Evolutionary conservation across 2,888 invertebrate species (phyloP).

Genomic region (Torymus texanus): DNA sequence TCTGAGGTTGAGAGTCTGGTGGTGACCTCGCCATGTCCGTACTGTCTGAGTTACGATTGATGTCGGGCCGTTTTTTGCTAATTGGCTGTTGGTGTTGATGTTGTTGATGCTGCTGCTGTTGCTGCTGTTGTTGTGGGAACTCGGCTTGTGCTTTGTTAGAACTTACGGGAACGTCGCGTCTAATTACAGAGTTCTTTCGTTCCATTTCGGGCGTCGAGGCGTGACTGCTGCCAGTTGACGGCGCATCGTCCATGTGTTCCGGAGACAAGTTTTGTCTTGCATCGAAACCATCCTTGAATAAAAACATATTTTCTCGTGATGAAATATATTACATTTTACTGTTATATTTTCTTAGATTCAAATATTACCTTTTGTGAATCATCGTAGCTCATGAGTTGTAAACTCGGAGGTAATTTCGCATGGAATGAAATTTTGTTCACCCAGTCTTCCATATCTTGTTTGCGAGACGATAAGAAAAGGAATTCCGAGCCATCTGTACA

Average conservation of each 20-base stretch:
- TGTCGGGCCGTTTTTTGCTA: conserved; percentile 60
- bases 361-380: conserved; percentile 78
- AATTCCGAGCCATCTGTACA: conserved; percentile 95
- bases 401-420: conserved; percentile 91
- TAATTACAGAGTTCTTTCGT: conserved; percentile 73
- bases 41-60: conserved; percentile 62
- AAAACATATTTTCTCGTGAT: background rate
- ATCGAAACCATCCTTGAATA: conserved; percentile 61
- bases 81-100: conserved; percentile 77
- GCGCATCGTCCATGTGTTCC: conserved; percentile 68
- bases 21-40: conserved; percentile 58
- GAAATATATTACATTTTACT: background rate
- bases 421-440: conserved; percentile 94
- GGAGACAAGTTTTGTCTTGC: conserved; percentile 64
- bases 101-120: conserved; percentile 71
- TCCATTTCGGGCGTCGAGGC: conserved; percentile 75
- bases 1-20: conserved; percentile 74
- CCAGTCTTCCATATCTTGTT: conserved; percentile 90
- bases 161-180: conserved; percentile 66
- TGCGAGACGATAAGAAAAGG: conserved; percentile 88
- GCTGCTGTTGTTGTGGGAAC: conserved; percentile 65
- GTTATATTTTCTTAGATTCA: background rate
- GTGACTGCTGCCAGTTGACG: conserved; percentile 75
- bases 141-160: conserved; percentile 70
- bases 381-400: conserved; percentile 91